A percentile compares a stretch with the other conserved stretches of the same genome.
Conservation (phyloP, 1,140 invertebrate genomes). For the Gryllus bimaculatus region DNA sequence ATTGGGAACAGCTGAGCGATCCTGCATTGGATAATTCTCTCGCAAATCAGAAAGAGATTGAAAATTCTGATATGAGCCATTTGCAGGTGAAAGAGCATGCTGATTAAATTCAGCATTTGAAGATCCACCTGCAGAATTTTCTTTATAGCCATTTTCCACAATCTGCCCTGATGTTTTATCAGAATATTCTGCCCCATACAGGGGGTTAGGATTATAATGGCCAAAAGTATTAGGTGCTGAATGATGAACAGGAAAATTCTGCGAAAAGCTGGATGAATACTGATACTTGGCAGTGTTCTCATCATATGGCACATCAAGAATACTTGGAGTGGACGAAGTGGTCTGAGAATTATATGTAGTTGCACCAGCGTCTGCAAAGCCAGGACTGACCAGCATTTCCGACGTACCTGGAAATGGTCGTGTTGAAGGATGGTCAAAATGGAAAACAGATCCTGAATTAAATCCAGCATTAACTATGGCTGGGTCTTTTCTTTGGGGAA, state of each 20-base stretch:
- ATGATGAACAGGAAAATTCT: constrained; percentile 10
- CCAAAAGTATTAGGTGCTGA: constrained; percentile 9
- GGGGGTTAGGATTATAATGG: constrained; percentile 11
- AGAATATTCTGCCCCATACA: constrained; percentile 18
- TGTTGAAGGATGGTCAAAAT: constrained; percentile 12
- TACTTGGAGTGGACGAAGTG: neutral
- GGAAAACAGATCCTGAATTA: constrained; percentile 20
- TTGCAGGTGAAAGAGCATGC: neutral
- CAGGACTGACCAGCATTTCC: constrained; percentile 24
- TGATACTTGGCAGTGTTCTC: constrained; percentile 17
- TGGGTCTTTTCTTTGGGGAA: constrained; percentile 23
- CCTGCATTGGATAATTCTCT: constrained; percentile 39
- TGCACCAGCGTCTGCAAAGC: neutral
- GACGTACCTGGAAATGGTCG: neutral
- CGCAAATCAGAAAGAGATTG: constrained; percentile 5
- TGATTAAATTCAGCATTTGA: constrained; percentile 11
- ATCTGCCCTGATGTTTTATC: constrained; percentile 10
- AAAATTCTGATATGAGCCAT: constrained; percentile 13
- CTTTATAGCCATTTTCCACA: constrained; percentile 9
- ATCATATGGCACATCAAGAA: constrained; percentile 8
- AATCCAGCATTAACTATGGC: constrained; percentile 27
- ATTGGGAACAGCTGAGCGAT: constrained; percentile 35
- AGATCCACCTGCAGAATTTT: neutral
- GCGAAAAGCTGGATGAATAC: constrained; percentile 15
- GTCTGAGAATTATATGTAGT: neutral